Conservation (phyloP, 2,888 invertebrate species). For the Drosophila subsilvestris region DNA sequence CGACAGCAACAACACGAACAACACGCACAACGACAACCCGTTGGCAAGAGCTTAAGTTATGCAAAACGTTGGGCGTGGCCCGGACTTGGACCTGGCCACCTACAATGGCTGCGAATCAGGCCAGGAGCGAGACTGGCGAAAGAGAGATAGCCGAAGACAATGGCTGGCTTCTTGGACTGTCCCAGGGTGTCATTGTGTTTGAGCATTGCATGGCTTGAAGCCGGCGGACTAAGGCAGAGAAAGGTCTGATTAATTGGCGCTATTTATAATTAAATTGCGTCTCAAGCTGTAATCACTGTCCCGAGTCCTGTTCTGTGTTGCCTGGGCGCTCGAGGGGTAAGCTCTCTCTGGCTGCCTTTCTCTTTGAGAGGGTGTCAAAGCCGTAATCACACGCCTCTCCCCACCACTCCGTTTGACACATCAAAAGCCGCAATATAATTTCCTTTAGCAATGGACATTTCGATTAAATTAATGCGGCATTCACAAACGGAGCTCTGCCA, state of each 20-base stretch:
- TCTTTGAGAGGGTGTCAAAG: constrained; percentile 27
- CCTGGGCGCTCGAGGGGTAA: constrained; percentile 14
- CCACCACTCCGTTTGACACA: constrained; percentile 19
- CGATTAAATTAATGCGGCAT: constrained; percentile 42
- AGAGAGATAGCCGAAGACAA: constrained; percentile 22
- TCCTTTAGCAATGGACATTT: constrained; percentile 21
- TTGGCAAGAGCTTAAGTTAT: constrained; percentile 47
- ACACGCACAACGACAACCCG: constrained; percentile 15
- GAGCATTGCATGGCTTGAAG: constrained; percentile 10
- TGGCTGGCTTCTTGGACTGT: constrained; percentile 17
- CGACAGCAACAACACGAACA: constrained; percentile 1
- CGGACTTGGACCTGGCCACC: constrained; percentile 18
- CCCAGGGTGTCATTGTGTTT: constrained; percentile 33
- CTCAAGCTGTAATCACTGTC: constrained; percentile 45
- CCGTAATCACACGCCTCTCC: neutral
- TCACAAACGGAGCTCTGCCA: constrained; percentile 11
- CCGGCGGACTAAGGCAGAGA: constrained; percentile 35
- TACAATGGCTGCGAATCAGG: constrained; percentile 47
- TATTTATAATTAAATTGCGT: constrained; percentile 59
- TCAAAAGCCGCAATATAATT: constrained; percentile 43
- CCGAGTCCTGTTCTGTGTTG: constrained; percentile 27
- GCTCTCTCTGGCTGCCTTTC: constrained; percentile 1
- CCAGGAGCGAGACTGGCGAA: constrained; percentile 11
- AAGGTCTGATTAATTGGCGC: constrained; percentile 52
- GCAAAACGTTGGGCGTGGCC: constrained; percentile 46